Percentiles rank a stretch among this genome's conserved stretches.
These are phyloP conservation scores for Thecophora atra DNA, from an alignment of 2,888 invertebrate species.

Conservation along the genomic window DNA sequence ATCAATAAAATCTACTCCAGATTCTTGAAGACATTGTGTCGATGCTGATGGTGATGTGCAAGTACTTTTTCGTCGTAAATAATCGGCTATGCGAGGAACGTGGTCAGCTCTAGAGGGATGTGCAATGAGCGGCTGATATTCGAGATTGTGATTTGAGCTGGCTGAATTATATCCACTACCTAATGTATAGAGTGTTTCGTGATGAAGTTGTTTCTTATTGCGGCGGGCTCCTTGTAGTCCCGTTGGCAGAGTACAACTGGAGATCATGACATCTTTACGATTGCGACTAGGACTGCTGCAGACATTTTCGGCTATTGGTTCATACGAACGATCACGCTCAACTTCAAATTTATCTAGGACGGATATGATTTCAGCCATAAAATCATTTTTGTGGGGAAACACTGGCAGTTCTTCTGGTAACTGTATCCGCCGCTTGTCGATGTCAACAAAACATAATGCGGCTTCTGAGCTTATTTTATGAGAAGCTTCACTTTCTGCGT, in stretches of 20 bases:
- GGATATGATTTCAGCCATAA: conserved; percentile 84
- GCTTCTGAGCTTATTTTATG: conserved; percentile 81
- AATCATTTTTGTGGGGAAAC: conserved; percentile 89
- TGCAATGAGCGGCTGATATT: conserved; percentile 63
- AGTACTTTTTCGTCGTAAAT: conserved; percentile 82
- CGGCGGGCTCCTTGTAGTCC: conserved; percentile 63
- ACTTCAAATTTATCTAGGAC: conserved; percentile 78
- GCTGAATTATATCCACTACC: conserved; percentile 43
- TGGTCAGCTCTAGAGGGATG: conserved; percentile 72
- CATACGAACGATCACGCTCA: conserved; percentile 61
- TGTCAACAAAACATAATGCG: conserved; percentile 93
- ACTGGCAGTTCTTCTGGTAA: conserved; percentile 94
- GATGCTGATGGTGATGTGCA: conserved; percentile 52
- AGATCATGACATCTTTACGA: conserved; percentile 75
- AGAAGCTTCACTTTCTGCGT: conserved; percentile 71
- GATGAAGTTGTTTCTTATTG: conserved; percentile 68
- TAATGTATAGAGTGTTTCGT: conserved; percentile 78
- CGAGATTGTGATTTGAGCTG: conserved; percentile 65
- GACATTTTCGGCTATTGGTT: conserved; percentile 59
- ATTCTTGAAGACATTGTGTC: conserved; percentile 45
- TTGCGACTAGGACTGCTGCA: conserved; percentile 48
- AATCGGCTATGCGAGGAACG: conserved; percentile 85
- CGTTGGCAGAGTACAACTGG: conserved; percentile 80
- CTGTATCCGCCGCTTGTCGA: conserved; percentile 92
- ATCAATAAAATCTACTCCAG: conserved; percentile 57